Evolutionary conservation across 2,888 invertebrate species (phyloP).

Genomic region (Molanna angustata): DNA sequence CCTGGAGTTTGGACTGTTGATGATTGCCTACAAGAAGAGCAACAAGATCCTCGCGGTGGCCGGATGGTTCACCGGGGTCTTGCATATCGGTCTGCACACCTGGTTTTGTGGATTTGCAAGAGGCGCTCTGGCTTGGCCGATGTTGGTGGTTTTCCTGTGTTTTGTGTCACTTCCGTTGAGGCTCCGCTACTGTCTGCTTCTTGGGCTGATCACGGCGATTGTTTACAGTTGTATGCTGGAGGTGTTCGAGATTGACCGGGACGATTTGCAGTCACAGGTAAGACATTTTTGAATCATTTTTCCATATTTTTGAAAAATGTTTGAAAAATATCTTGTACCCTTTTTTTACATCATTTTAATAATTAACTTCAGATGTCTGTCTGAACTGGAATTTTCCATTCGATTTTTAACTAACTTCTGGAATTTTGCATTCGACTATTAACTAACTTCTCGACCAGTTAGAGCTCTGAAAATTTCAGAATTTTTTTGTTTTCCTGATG

Average conservation of each 20-base stretch:
- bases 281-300: not conserved
- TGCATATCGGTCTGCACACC: slow-evolving; percentile 45
- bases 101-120: slow-evolving; percentile 55
- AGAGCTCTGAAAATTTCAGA: too few relatives aligned
- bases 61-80: slow-evolving; percentile 39
- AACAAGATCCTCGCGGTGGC: slow-evolving; percentile 40
- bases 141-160: slow-evolving; percentile 68
- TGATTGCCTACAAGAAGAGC: slow-evolving; percentile 42
- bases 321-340: too few relatives aligned
- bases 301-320: too few relatives aligned
- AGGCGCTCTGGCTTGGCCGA: slow-evolving; percentile 69
- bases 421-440: too few relatives aligned
- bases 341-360: too few relatives aligned
- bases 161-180: slow-evolving; percentile 72
- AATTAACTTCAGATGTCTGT: too few relatives aligned
- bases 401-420: too few relatives aligned
- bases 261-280: slow-evolving; percentile 32
- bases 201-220: slow-evolving; percentile 60
- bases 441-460: too few relatives aligned
- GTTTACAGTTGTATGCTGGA: slow-evolving; percentile 57
- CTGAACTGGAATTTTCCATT: too few relatives aligned
- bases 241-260: slow-evolving; percentile 19
- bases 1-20: slow-evolving; percentile 38
- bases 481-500: too few relatives aligned
- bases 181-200: slow-evolving; percentile 58